These are phyloP conservation scores for Entelurus aequoreus DNA, from an alignment of 2,113 vertebrate genomes.

Conservation along the genomic window DNA sequence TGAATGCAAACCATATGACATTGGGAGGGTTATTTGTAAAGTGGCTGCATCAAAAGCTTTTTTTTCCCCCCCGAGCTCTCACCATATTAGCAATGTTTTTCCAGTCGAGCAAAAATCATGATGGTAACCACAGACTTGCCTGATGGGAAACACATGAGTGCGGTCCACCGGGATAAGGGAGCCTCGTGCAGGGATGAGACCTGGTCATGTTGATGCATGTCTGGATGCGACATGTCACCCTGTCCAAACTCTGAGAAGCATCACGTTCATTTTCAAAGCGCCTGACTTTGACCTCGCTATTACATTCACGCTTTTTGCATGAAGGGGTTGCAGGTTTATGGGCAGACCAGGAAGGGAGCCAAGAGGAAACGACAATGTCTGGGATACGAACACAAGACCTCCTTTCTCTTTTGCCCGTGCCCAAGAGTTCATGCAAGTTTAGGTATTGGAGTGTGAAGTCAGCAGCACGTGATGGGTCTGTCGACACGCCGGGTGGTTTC, in stretches of 20 bases:
- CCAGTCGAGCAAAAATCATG: conserved; percentile 95
- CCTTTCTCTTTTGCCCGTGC: neutral
- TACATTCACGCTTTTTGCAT: conserved; percentile 38
- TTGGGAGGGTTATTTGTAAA: conserved; percentile 96
- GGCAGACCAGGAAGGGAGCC: conserved; percentile 49
- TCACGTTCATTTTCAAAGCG: conserved; percentile 26
- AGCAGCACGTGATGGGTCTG: conserved; percentile 33
- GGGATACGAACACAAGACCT: conserved; percentile 27
- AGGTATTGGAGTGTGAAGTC: conserved; percentile 38
- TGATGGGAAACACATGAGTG: conserved; percentile 99
- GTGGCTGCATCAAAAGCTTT: conserved; percentile 93
- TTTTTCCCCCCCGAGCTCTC: conserved; percentile 90
- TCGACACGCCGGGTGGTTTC: conserved; percentile 46
- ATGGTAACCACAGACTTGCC: conserved; percentile 98
- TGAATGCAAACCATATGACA: conserved; percentile 99
- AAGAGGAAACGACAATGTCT: conserved; percentile 52
- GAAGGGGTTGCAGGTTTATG: conserved; percentile 36
- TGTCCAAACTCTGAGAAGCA: conserved; percentile 45
- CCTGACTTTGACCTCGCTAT: conserved; percentile 16
- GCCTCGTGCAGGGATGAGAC: conserved; percentile 73
- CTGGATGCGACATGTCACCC: conserved; percentile 68
- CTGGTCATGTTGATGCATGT: conserved; percentile 73
- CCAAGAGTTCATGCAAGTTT: conserved; percentile 30
- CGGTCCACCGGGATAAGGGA: conserved; percentile 65
- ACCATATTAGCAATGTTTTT: conserved; percentile 99